phyloP scores from a whole-genome alignment of 2,888 invertebrate species.

The Mycalesis mineus region DNA sequence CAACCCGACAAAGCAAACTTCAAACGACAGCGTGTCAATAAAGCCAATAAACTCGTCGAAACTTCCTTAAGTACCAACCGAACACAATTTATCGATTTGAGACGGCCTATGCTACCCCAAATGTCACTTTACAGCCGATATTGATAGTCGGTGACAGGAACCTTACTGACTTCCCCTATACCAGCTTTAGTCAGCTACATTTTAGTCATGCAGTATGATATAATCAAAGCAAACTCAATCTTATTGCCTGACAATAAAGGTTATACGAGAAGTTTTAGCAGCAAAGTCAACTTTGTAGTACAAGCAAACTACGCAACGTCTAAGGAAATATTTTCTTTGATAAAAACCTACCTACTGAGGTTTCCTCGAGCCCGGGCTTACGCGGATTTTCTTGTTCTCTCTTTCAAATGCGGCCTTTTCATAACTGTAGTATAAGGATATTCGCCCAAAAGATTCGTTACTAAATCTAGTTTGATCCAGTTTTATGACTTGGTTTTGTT shows the following conservation, averaged over 20 bases:
- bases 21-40: conserved; percentile 60
- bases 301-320: conserved; percentile 54
- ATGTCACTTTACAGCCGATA: conserved; percentile 70
- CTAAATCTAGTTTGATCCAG: conserved; percentile 54
- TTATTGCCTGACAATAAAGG: conserved; percentile 34
- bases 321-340: conserved; percentile 64
- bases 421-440: conserved; percentile 62
- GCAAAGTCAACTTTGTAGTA: conserved; percentile 37
- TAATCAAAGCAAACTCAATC: conserved; percentile 31
- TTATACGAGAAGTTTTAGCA: conserved; percentile 4
- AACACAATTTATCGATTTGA: conserved; percentile 73
- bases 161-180: conserved; percentile 55
- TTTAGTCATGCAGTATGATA: conserved; percentile 10
- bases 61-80: conserved; percentile 65
- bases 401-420: conserved; percentile 60
- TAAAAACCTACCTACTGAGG: conserved; percentile 52
- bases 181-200: conserved; percentile 35
- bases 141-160: conserved; percentile 72
- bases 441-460: conserved; percentile 54
- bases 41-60: conserved; percentile 63
- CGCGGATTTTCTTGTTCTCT: conserved; percentile 54
- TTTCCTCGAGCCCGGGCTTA: conserved; percentile 57
- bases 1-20: conserved; percentile 37
- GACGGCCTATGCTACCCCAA: conserved; percentile 67
- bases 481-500: conserved; percentile 24